Percentiles rank a stretch among this genome's conserved stretches.
These are phyloP conservation scores for Cardiocondyla obscurior DNA, from an alignment of 1,140 invertebrate genomes.

Conservation along the genomic window DNA sequence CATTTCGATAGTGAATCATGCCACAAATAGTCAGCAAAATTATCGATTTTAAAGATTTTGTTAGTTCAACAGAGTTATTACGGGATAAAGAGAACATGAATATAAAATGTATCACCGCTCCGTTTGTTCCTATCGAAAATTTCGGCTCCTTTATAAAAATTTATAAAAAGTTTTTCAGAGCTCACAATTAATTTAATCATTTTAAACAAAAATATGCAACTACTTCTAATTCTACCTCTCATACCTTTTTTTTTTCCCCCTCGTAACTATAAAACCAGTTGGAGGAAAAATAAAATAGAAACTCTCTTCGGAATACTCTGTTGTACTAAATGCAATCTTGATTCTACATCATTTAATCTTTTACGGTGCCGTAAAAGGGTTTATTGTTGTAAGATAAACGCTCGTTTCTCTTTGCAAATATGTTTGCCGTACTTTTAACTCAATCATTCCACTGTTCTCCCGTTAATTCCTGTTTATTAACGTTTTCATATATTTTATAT, in stretches of 20 bases:
- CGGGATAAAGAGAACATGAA: background rate
- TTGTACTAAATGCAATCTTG: conserved; percentile 16
- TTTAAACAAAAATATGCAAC: background rate
- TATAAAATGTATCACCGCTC: background rate
- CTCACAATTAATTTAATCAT: background rate
- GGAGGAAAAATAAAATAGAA: conserved; percentile 2
- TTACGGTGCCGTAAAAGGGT: conserved; percentile 69
- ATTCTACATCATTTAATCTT: conserved; percentile 61
- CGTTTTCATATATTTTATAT: background rate
- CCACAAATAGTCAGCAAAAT: conserved; percentile 26
- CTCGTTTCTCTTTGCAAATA: background rate
- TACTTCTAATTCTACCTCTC: background rate
- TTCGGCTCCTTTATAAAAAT: background rate
- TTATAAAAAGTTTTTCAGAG: background rate
- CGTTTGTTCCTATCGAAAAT: background rate
- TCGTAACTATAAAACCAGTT: background rate
- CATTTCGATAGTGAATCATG: conserved; percentile 15
- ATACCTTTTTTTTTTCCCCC: background rate
- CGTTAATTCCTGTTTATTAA: background rate
- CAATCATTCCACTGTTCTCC: background rate
- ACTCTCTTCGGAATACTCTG: background rate
- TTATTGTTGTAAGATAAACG: conserved; percentile 52
- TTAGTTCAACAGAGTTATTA: background rate
- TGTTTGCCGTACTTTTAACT: conserved; percentile 43
- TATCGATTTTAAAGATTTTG: conserved; percentile 36